phyloP scores from a whole-genome alignment of 2,888 invertebrate species.

The Hemithea aestivaria region DNA sequence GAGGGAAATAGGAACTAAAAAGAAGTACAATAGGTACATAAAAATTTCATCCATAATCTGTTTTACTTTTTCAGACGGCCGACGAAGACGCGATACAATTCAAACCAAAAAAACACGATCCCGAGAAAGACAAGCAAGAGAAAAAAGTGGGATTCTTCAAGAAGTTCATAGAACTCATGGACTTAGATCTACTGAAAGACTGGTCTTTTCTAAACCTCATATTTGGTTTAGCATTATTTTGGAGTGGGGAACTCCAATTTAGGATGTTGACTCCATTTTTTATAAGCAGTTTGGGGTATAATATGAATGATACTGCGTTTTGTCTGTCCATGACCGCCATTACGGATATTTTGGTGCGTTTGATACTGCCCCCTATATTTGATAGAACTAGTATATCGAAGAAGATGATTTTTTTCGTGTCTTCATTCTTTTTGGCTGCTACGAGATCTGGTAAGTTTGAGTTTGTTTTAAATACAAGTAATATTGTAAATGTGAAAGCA shows the following conservation, averaged over 20 bases:
- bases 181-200: constrained; percentile 85
- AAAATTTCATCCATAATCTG: too few relatives aligned
- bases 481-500: too few relatives aligned
- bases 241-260: constrained; percentile 87
- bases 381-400: constrained; percentile 83
- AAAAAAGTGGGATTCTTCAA: constrained; percentile 67
- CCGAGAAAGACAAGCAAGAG: constrained; percentile 41
- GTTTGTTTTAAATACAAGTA: too few relatives aligned
- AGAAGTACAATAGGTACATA: too few relatives aligned
- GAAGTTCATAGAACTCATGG: constrained; percentile 82
- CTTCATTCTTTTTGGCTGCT: constrained; percentile 84
- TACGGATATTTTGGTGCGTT: constrained; percentile 85
- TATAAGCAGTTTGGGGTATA: constrained; percentile 80
- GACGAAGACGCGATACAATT: constrained; percentile 72
- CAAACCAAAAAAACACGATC: constrained; percentile 61
- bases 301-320: constrained; percentile 83
- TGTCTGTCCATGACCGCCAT: constrained; percentile 87
- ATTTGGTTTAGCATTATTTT: constrained; percentile 85
- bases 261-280: constrained; percentile 86
- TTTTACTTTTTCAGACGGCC: constrained; percentile 64
- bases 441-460: constrained; percentile 86
- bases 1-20: too few relatives aligned
- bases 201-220: constrained; percentile 85
- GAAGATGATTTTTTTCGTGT: constrained; percentile 85
- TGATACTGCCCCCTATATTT: constrained; percentile 86